phyloP scores from a whole-genome alignment of 1,140 invertebrate genomes.

The Drosophila obscura region DNA sequence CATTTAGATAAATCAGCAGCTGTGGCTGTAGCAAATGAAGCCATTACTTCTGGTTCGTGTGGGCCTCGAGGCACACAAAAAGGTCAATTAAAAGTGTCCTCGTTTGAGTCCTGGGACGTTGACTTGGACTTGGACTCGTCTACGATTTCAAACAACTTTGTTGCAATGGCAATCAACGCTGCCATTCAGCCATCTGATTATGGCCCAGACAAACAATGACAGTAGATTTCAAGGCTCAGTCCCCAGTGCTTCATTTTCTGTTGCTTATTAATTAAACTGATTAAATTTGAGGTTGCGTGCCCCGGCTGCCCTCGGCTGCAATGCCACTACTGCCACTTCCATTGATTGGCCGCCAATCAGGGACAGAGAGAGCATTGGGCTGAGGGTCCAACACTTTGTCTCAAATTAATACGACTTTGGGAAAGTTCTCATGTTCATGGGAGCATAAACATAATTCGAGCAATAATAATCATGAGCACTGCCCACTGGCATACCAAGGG shows the following conservation, averaged over 20 bases:
- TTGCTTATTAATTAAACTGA: conserved; percentile 76
- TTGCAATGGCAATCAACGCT: conserved; percentile 44
- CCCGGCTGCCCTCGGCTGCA: too few relatives aligned
- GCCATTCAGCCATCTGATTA: conserved; percentile 36
- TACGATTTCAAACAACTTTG: conserved; percentile 2
- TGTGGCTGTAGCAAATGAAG: conserved; percentile 26
- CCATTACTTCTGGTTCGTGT: conserved; percentile 4
- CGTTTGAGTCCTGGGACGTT: background rate
- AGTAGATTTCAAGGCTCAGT: conserved; percentile 26
- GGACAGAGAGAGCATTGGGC: background rate
- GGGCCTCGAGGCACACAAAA: conserved; percentile 39
- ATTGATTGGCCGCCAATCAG: conserved; percentile 46
- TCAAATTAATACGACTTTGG: conserved; percentile 52
- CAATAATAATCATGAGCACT: conserved; percentile 41
- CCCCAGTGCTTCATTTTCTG: background rate
- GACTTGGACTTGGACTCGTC: background rate
- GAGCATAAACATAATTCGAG: conserved; percentile 40
- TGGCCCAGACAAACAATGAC: conserved; percentile 45
- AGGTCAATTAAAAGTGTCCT: conserved; percentile 46
- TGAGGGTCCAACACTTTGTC: conserved; percentile 29
- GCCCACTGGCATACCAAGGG: conserved; percentile 14
- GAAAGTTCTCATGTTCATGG: conserved; percentile 27
- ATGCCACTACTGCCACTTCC: conserved; percentile 16
- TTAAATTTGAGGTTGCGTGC: conserved; percentile 61
- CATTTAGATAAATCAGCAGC: conserved; percentile 70